phyloP scores from a whole-genome alignment of 1,140 invertebrate genomes.

The Drosophila azteca region DNA sequence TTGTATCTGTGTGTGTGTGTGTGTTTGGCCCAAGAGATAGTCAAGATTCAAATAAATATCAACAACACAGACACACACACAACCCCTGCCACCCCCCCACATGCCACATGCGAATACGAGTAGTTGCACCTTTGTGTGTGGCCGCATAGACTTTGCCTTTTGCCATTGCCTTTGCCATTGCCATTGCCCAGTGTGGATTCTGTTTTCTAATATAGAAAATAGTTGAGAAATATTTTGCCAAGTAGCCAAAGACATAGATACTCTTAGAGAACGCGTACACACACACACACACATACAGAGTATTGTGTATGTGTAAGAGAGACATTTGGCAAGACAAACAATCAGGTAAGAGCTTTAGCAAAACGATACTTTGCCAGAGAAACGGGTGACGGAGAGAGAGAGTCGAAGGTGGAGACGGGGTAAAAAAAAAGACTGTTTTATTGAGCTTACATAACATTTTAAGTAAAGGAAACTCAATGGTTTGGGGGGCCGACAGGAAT shows the following conservation, averaged over 20 bases:
- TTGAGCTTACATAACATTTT: conserved; percentile 78
- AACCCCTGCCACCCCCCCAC: no score
- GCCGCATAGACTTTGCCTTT: no score
- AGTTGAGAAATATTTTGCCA: conserved; percentile 79
- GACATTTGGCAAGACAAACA: conserved; percentile 79
- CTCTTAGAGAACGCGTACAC: no score
- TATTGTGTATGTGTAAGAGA: conserved; percentile 24
- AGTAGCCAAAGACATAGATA: conserved; percentile 61
- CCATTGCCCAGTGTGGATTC: conserved; percentile 58
- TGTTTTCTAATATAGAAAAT: conserved; percentile 80
- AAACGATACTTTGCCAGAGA: conserved; percentile 50
- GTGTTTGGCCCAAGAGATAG: conserved; percentile 61
- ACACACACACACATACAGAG: no score
- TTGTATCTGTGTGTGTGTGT: conserved; percentile 11
- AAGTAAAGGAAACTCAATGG: conserved; percentile 44
- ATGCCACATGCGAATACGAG: conserved; percentile 30
- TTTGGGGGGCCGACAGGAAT: conserved; percentile 50
- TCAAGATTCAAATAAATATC: conserved; percentile 81
- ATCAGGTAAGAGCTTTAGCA: conserved; percentile 79
- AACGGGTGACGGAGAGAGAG: not conserved
- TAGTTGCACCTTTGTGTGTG: conserved; percentile 63
- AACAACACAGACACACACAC: conserved; percentile 44
- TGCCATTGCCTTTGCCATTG: conserved; percentile 2
- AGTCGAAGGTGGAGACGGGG: no score
- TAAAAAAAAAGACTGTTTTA: conserved; percentile 50